Base-by-base conservation (phyloP, 37 sponge, comb jelly and placozoan species). In the Beroe ovata region DNA sequence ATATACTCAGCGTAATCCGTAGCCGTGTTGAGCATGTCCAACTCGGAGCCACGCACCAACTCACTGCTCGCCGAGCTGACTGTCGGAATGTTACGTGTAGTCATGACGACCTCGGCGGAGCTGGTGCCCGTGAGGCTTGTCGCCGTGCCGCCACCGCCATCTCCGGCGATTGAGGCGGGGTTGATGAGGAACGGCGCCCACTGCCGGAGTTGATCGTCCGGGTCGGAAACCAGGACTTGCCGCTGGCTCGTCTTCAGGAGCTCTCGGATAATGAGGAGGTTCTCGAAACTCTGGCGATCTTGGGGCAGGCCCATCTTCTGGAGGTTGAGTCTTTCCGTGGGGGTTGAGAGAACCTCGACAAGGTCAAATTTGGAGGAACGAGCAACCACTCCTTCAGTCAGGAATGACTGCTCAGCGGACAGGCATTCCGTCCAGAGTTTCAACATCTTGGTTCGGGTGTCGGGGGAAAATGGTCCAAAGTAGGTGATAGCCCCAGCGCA, bases 221-320 rank as follows among this genome's bases (percentile, higher is more conserved):
- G 84, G 84, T 77, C 84, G 26, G 84, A 77, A n/a, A 77, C 38
- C 41, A 77, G 84, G 84, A 77, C 33, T 36, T 77, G 6, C 6
- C 84, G 84, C 14, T 29, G 21, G 54, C 39, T 36, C 54, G 8
- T 6, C 47, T 42, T 77, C 54, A 77, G 84, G n/a, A 77, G 84
- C 38, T 77, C 84, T 11, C 84, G 42, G 42, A 77, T 16, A 22
- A 77, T 77, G 3, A 77, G 84, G 54, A 77, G 54, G 84, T 77
- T 77, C 25, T 77, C 84, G 1, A 77, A 21, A 54, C 54, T 77
- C 21, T 77, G 54, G 16, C 26, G 26, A 54, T 77, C 84, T n/a
- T 77, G 35, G 22, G 84, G 54, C 28, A 77, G 54, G 0, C 42
- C 84, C 38, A 36, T 33, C 25, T 42, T 39, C 28, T 39, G 22